Percentiles rank a stretch among this genome's conserved stretches.
Conservation (phyloP, 2,797 vertebrate genomes). For the Myotis findleyi region DNA sequence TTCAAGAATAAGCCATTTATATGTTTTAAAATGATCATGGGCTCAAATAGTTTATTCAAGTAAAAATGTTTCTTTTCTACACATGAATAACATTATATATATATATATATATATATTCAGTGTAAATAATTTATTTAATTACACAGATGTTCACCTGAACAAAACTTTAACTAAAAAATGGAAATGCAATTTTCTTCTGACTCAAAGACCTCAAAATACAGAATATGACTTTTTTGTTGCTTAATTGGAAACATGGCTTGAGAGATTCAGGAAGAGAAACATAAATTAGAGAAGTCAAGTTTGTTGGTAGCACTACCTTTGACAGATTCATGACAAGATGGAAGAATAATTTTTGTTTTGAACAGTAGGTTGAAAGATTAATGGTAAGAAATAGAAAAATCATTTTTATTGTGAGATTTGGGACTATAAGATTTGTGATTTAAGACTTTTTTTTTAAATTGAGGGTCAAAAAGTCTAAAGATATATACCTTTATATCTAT, state of each 20-base stretch:
- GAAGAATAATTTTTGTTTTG: constrained; percentile 83
- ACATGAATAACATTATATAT: not conserved
- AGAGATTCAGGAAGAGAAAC: constrained; percentile 75
- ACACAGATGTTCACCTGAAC: not conserved
- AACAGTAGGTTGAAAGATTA: constrained; percentile 82
- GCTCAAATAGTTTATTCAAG: not conserved
- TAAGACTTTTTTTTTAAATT: constrained; percentile 50
- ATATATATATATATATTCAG: not conserved
- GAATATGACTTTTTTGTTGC: constrained; percentile 27
- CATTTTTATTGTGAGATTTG: constrained; percentile 74
- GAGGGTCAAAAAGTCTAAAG: not conserved
- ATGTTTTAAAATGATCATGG: not conserved
- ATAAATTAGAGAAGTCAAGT: constrained; percentile 83
- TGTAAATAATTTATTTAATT: not conserved
- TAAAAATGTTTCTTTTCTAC: not conserved
- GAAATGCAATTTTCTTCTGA: constrained; percentile 18
- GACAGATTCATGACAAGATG: constrained; percentile 83
- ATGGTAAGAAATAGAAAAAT: constrained; percentile 82
- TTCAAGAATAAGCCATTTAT: not conserved
- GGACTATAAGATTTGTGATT: constrained; percentile 67
- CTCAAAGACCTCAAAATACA: not conserved
- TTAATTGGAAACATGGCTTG: constrained; percentile 55
- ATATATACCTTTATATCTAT: not conserved
- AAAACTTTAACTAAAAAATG: not conserved
- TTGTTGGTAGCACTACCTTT: constrained; percentile 76